Base-by-base conservation (phyloP, 2,113 vertebrate species). In the Heterocephalus glaber region DNA sequence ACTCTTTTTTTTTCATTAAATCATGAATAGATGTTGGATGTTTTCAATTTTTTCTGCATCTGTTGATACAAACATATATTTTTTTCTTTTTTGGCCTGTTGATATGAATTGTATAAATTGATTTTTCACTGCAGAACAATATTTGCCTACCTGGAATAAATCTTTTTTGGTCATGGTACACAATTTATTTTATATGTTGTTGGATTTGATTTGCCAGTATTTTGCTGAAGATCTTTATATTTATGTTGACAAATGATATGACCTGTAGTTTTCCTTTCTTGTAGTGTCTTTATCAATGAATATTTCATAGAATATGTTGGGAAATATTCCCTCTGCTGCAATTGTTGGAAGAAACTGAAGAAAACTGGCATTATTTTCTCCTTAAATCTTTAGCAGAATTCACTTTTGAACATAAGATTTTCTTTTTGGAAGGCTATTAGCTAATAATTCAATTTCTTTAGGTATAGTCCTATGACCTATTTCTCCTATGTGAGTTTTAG, bases 51-150 rank as follows among this genome's bases (percentile, higher is more conserved):
- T 89, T 95, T 88, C 33, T 58, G 0, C 2, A 24, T 66, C 41
- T 87, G 7, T 84, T 44, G 16, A 82, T 83, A 84, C 33, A 19
- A 92, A 86, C 54, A 33, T 95, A 7, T 66, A 35, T 47, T 92
- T 83, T 93, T 83, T 93, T 81, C 20, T 92, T 91, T 44, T 77
- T 90, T 86, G 92, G 19, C 3, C 41, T 90, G 22, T 90, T 96
- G 74, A 87, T 61, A 77, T 52, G 82, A 52, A 89, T 85, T 56
- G 20, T 4, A 41, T 90, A 60, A 77, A 80, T 19, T 95, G 61
- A 72, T 52, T 95, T 93, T 86, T 79, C 9, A 94, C 77, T 93
- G 38, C 66, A 83, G 68, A 89, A 22, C 33, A 20, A 88, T 61
- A 19, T 49, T 79, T 17, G 5, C 11, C 2, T 74, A 56, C 22